Base-by-base conservation (phyloP, 2,113 vertebrate genomes). In the Vimba vimba region DNA sequence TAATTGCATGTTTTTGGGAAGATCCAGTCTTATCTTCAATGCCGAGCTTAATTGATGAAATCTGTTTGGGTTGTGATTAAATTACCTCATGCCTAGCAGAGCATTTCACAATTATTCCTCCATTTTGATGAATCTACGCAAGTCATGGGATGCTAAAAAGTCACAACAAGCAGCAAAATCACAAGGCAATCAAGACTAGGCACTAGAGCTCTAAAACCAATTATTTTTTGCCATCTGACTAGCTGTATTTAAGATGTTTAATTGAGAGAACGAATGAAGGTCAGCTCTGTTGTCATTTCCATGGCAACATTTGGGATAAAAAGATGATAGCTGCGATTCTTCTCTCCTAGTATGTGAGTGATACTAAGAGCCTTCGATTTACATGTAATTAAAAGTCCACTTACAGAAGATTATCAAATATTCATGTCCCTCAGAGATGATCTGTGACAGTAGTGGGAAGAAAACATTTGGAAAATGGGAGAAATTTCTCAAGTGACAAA, bases 371-470 rank as follows among this genome's bases (percentile, higher is more conserved):
- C 75, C 79, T 85, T 88, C 88, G 84, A 87, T 89, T 92, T 50
- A 84, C 80, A 86, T 91, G 89, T 89, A 86, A 91, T 93, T 89
- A 85, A 75, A 82, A 91, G 47, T 88, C 84, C 88, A 89, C 92
- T 91, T 91, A 87, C 82, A 25, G 79, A 59, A 59, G 23, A 27
- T 85, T 50, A 88, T 90, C 83, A 90, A 88, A 90, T 88, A 90
- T 87, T 84, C 82, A 81, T 81, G 68, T 81, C 69, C n/a, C 79
- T 79, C 47, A 27, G 69, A 88, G 83, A 68, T 76, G 86, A 74
- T 77, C 43, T 55, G 11, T 52, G 27, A 77, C 50, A 82, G 36
- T 25, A 66, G 25, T 84, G 82, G 62, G 43, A 66, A 4, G 76
- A n/a, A 77, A 33, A n/a, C 43, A 71, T 69, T 84, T 80, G 25